Conservation (phyloP, 2,888 invertebrate genomes). For the Megastigmus dorsalis region DNA sequence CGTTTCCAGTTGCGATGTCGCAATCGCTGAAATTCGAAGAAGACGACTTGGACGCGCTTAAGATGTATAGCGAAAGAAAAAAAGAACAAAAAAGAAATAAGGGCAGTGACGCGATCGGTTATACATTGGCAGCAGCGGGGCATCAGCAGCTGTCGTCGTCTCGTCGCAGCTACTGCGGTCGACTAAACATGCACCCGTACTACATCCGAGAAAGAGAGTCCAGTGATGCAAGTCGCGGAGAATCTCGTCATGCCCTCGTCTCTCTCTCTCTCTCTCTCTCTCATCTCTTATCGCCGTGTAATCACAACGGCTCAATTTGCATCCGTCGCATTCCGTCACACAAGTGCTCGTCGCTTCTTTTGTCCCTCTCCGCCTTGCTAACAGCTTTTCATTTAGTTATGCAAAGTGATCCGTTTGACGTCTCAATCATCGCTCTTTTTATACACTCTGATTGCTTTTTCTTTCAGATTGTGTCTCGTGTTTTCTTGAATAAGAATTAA, state of each 20-base stretch:
- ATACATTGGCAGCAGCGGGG: not conserved
- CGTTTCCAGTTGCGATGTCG: no score
- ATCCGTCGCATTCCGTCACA: not conserved
- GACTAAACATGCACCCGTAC: not conserved
- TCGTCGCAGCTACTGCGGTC: not conserved
- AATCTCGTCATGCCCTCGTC: constrained; percentile 17
- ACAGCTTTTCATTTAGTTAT: not conserved
- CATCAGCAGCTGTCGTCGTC: not conserved
- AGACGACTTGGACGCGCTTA: no score
- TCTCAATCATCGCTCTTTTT: no score
- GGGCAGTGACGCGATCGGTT: constrained; percentile 26
- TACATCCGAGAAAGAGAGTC: not conserved
- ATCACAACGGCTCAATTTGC: constrained; percentile 10
- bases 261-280: no score
- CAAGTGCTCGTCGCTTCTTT: not conserved
- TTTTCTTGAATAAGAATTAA: no score
- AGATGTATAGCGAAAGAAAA: not conserved
- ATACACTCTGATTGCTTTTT: no score
- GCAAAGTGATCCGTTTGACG: not conserved
- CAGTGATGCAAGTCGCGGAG: constrained; percentile 8
- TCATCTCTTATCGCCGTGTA: constrained; percentile 26
- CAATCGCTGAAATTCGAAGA: no score
- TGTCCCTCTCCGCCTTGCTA: not conserved
- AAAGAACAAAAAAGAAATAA: constrained; percentile 17
- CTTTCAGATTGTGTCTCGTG: no score